A percentile compares a stretch with the other conserved stretches of the same genome.
Conservation (phyloP, 2,888 invertebrate genomes). For the Dryocosmus kuriphilus region DNA sequence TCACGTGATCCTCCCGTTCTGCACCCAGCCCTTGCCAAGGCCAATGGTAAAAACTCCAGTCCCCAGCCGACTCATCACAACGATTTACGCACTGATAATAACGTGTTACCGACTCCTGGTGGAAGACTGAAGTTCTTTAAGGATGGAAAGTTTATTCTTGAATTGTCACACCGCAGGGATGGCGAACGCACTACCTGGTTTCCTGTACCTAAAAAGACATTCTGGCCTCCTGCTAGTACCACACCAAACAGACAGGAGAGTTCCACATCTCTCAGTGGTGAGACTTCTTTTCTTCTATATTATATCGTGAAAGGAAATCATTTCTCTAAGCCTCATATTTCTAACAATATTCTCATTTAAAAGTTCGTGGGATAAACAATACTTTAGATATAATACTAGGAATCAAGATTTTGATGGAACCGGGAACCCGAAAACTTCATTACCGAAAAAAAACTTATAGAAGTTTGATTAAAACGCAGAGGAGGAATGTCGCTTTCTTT, state of each 20-base stretch:
- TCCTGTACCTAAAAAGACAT: constrained; percentile 92
- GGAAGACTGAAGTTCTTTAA: constrained; percentile 90
- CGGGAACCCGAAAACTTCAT: no score
- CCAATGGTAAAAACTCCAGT: constrained; percentile 74
- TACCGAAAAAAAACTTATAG: no score
- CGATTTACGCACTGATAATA: constrained; percentile 71
- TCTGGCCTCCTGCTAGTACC: constrained; percentile 89
- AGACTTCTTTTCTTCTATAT: constrained; percentile 64
- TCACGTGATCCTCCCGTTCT: constrained; percentile 75
- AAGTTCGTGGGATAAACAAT: no score
- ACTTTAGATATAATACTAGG: no score
- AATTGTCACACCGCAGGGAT: constrained; percentile 87
- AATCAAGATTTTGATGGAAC: no score
- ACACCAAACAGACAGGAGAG: constrained; percentile 85
- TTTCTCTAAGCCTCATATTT: no score
- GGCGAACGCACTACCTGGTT: constrained; percentile 93
- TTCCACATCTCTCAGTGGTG: constrained; percentile 90
- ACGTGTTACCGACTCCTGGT: constrained; percentile 79
- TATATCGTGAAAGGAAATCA: background rate
- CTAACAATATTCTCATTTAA: no score
- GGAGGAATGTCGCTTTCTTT: no score
- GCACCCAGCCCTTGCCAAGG: constrained; percentile 74
- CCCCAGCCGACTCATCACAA: constrained; percentile 71
- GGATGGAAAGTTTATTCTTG: constrained; percentile 95
- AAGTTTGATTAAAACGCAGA: no score